Percentiles rank a stretch among this genome's conserved stretches.
Evolutionary conservation across 2,113 vertebrate genomes (phyloP).

Genomic region (Myiopsitta monachus): DNA sequence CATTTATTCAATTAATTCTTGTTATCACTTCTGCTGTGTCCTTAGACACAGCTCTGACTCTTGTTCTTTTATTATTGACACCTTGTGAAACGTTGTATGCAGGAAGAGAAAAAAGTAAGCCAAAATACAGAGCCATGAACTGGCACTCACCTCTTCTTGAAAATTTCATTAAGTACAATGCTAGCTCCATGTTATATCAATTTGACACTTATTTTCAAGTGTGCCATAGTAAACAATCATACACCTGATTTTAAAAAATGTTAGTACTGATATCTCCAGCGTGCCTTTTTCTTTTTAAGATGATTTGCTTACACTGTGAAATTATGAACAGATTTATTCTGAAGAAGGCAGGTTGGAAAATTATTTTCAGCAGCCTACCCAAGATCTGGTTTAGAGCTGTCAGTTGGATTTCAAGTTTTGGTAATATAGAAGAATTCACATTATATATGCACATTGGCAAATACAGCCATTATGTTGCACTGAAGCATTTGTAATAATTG

Average conservation of each 20-base stretch:
- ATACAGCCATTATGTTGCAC: background rate
- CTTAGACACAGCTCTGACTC: background rate
- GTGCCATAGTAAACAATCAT: background rate
- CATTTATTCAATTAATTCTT: conserved; percentile 9
- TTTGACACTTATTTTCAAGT: background rate
- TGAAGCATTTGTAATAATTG: background rate
- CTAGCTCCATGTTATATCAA: background rate
- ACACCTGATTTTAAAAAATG: background rate
- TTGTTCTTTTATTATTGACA: background rate
- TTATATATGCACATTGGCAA: background rate
- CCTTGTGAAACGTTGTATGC: background rate
- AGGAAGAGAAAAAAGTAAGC: background rate
- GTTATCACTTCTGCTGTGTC: conserved; percentile 1
- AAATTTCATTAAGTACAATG: background rate
- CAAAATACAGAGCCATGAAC: background rate
- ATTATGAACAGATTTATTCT: background rate
- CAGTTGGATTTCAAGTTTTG: background rate
- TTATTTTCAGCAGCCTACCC: background rate
- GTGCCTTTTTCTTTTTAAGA: background rate
- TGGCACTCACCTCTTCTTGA: background rate
- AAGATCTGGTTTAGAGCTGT: background rate
- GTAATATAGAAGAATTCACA: background rate
- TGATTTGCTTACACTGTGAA: background rate
- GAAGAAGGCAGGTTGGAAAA: background rate
- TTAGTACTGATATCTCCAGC: background rate